Base-by-base conservation (phyloP, 2,797 vertebrate genomes). In the Helostoma temminkii region DNA sequence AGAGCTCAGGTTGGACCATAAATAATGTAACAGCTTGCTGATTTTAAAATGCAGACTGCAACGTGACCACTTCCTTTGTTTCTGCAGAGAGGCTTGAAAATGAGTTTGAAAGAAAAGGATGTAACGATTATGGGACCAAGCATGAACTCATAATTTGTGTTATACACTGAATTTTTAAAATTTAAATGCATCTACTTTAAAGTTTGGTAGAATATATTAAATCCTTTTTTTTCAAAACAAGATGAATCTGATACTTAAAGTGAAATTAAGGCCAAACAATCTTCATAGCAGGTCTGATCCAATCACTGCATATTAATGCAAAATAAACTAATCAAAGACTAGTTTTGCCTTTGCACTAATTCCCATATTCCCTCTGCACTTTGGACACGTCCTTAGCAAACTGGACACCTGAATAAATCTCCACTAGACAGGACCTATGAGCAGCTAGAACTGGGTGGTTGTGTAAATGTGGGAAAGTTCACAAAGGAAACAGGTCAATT, bases 341-440 rank as follows among this genome's bases (percentile, higher is more conserved):
- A 2, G 45, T 0, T 45, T 47, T 7, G 4, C 14, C 28, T 22
- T 28, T 6, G 5, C 36, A 25, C 16, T 24, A 8, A 32, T 68
- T 52, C 28, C n/a, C 46, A 19, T 9, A 6, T 25, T 56, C 1
- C 32, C 46, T 50, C 52, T 22, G 54, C 41, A 12, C 47, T 37
- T 16, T 37, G 34, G 18, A 28, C 15, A 25, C 9, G 48, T 68
- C 34, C 36, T 60, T 2, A 30, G 24, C 15, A 18, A 1, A 0
- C 0, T 0, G 2, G n/a, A 63, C 79, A 71, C 79, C 82, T 74
- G 77, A 71, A 60, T 43, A 48, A 49, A 57, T 55, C 24, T 42
- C 19, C 1, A n/a, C n/a, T n/a, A 30, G 37, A 26, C 54, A n/a
- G 39, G 37, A 48, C 32, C 3, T 45, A n/a, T 5, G 16, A 22